phyloP scores from a whole-genome alignment of 1,140 invertebrate genomes.

The Theocolax elegans region DNA sequence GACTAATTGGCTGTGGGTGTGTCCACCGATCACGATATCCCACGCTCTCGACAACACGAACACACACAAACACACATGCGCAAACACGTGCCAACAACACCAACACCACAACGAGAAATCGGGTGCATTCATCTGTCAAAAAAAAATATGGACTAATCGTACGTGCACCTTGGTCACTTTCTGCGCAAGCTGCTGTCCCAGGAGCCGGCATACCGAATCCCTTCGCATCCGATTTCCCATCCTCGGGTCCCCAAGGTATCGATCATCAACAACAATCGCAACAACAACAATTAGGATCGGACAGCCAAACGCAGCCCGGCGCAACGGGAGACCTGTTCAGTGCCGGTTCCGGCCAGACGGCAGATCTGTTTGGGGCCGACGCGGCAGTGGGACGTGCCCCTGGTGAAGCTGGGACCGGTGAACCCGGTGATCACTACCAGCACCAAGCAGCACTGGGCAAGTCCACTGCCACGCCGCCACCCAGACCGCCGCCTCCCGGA shows the following conservation, averaged over 20 bases:
- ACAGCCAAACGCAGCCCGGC: conserved; percentile 24
- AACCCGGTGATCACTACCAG: conserved; percentile 37
- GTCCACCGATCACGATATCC: too few species aligned
- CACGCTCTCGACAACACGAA: neutral
- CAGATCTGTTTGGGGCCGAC: conserved; percentile 64
- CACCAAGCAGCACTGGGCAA: conserved; percentile 46
- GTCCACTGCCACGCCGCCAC: conserved; percentile 65
- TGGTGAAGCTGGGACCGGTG: conserved; percentile 45
- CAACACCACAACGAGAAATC: too few species aligned
- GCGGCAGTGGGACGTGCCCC: conserved; percentile 56
- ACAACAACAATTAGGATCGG: conserved; percentile 22
- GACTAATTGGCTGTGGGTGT: conserved; percentile 3
- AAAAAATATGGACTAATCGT: conserved; percentile 45
- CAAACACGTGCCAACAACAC: too few species aligned
- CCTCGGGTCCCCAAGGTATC: conserved; percentile 55
- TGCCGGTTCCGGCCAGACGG: conserved; percentile 56
- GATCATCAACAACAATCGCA: neutral
- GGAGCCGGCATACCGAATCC: conserved; percentile 70
- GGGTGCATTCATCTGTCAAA: too few species aligned
- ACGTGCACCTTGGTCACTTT: conserved; percentile 59
- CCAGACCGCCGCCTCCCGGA: conserved; percentile 67
- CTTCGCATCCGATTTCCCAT: conserved; percentile 68
- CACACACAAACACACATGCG: too few species aligned
- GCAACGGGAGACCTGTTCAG: conserved; percentile 62
- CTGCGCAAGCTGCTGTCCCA: conserved; percentile 74